Percentiles rank a stretch among this genome's conserved stretches.
These are phyloP conservation scores for Turritopsis dohrnii DNA, from an alignment of 30 jellyfish, hydroid and myxozoan species.

Conservation along the genomic window DNA sequence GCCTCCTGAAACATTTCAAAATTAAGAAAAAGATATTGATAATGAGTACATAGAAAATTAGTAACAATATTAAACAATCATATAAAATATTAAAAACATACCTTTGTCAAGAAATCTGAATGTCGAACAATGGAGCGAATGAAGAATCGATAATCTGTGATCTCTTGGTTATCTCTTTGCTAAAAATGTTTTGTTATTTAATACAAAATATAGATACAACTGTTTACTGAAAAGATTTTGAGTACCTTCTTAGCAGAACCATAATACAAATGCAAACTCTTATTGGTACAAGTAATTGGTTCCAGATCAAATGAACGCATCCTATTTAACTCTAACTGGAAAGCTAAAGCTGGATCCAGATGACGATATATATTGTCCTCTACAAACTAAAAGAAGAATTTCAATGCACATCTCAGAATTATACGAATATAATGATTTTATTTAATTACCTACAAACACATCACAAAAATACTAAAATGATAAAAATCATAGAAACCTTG, in stretches of 20 bases:
- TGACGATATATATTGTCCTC: slow-evolving; percentile 87
- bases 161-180: slow-evolving; percentile 66
- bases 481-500: slow-evolving; percentile 34
- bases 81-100: slow-evolving; percentile 1
- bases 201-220: background rate
- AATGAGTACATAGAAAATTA: background rate
- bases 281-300: slow-evolving; percentile 65
- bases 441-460: background rate
- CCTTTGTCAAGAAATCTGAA: slow-evolving; percentile 77
- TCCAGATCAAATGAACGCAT: slow-evolving; percentile 61
- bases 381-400: slow-evolving; percentile 35
- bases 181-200: slow-evolving; percentile 10
- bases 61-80: background rate
- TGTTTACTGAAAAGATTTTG: no score
- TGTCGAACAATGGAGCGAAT: slow-evolving; percentile 80
- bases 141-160: slow-evolving; percentile 78
- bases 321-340: slow-evolving; percentile 71
- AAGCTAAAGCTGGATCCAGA: slow-evolving; percentile 89
- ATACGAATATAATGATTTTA: background rate
- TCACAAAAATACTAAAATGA: background rate
- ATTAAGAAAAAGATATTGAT: background rate
- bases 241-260: slow-evolving; percentile 82
- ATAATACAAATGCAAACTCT: slow-evolving; percentile 60
- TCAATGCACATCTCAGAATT: background rate
- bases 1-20: slow-evolving; percentile 55